Conservation (phyloP, 1,140 invertebrate genomes). For the Tetragonula clypearis region DNA sequence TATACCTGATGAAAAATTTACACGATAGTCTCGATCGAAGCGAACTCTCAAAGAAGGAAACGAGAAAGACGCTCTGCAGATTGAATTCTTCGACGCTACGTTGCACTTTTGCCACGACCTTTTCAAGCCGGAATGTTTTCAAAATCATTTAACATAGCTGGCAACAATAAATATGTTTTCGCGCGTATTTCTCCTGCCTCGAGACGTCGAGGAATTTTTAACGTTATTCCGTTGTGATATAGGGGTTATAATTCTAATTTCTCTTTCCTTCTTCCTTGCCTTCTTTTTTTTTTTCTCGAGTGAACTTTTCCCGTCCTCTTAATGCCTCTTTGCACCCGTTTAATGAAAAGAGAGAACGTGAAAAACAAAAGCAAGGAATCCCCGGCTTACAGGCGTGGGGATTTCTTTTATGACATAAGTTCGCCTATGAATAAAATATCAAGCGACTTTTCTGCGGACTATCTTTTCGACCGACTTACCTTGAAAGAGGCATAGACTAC, state of each 20-base stretch:
- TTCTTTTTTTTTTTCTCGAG: too few relatives aligned
- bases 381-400: constrained; percentile 23
- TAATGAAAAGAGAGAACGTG: constrained; percentile 43
- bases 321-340: constrained; percentile 15
- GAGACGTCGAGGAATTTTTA: neutral
- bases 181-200: neutral
- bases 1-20: constrained; percentile 6
- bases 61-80: too few relatives aligned
- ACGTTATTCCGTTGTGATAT: neutral
- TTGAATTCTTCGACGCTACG: too few relatives aligned
- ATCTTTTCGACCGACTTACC: constrained; percentile 36
- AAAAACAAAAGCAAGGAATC: constrained; percentile 25
- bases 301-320: neutral
- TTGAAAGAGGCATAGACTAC: constrained; percentile 26
- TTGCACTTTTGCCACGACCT: too few relatives aligned
- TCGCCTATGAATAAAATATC: constrained; percentile 75
- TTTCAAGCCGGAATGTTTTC: neutral
- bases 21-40: neutral
- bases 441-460: constrained; percentile 56
- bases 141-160: neutral
- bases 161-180: neutral
- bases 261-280: too few relatives aligned
- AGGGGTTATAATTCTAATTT: neutral
- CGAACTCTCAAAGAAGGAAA: neutral
- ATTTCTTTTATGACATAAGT: constrained; percentile 73